phyloP scores from a whole-genome alignment of 2,113 vertebrate species.

The Peromyscus maniculatus region DNA sequence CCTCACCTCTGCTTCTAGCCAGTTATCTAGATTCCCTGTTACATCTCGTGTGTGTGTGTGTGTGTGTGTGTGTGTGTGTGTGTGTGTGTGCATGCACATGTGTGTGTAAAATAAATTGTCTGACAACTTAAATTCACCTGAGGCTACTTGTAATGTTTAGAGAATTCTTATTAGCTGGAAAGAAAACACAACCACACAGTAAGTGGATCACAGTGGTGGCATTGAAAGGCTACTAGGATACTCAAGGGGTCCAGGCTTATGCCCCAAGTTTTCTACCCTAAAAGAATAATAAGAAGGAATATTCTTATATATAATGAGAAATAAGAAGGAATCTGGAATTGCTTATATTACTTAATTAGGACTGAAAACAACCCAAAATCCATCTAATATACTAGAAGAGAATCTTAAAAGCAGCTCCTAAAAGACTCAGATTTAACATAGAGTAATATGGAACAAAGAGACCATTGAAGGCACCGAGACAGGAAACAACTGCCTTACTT shows the following conservation, averaged over 20 bases:
- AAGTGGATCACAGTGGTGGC: not conserved
- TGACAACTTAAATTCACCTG: conserved; percentile 46
- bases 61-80: not conserved
- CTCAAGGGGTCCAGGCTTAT: not conserved
- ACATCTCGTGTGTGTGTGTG: not conserved
- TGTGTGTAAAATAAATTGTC: not conserved
- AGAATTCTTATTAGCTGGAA: not conserved
- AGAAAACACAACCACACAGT: not conserved
- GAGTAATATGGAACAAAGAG: not conserved
- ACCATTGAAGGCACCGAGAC: not conserved
- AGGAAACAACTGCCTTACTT: not conserved
- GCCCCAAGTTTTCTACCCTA: not conserved
- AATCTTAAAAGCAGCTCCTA: not conserved
- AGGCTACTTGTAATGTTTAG: conserved; percentile 36
- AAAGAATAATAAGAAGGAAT: not conserved
- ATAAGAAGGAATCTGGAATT: not conserved
- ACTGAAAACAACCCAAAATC: conserved; percentile 2
- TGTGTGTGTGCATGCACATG: not conserved
- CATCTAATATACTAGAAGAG: not conserved
- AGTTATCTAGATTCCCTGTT: not conserved
- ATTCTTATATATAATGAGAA: not conserved
- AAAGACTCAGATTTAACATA: not conserved
- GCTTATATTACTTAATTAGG: conserved; percentile 1
- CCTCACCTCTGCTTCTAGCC: not conserved
- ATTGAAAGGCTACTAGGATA: not conserved